Base-by-base conservation (phyloP, 2,888 invertebrate genomes). In the Rhagonycha lutea region DNA sequence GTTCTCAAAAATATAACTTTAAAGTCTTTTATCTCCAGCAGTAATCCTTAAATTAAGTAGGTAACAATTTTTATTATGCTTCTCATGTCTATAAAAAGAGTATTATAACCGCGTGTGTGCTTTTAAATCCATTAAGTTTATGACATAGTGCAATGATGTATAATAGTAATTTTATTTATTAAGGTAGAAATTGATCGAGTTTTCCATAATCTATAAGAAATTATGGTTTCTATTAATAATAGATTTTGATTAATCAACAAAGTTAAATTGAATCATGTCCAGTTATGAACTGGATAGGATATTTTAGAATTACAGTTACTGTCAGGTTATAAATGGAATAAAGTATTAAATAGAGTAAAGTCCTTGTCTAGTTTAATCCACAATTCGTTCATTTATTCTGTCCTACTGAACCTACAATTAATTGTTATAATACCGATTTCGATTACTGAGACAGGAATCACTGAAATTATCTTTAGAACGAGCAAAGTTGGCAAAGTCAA, bases 401-500 rank as follows among this genome's bases (percentile, higher is more conserved):
- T 75, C 72, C 74, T 61, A 74, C 70, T 73, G 73, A 73, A 75
- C 74, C 70, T 70, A 72, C 72, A 75, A 78, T 75, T 75, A 75
- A 75, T 78, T 78, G 68, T 69, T 62, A 69, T 75, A 74, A 73
- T 77, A 72, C 73, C 73, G 68, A 78, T 75, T 78, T 75, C 73
- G 75, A 75, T 78, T 75, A 73, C 75, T 63, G 65, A 70, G 69
- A 75, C 70, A 70, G 75, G 75, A 80, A 75, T 80, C 79, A 77
- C 70, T 77, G 71, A 79, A 80, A 78, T 80, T 79, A 80, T 81
- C 80, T 78, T 74, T 67, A 70, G 71, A 78, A 79, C 73, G 78
- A 80, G 80, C 77, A 80, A 81, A 81, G 82, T 84, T 83, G 82
- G 80, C 81, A 78, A 79, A 83, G 83, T 82, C 81, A 81, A 80